A percentile compares a stretch with the other conserved stretches of the same genome.
Conservation (phyloP, 2,888 invertebrate genomes). For the Polydesmus complanatus region DNA sequence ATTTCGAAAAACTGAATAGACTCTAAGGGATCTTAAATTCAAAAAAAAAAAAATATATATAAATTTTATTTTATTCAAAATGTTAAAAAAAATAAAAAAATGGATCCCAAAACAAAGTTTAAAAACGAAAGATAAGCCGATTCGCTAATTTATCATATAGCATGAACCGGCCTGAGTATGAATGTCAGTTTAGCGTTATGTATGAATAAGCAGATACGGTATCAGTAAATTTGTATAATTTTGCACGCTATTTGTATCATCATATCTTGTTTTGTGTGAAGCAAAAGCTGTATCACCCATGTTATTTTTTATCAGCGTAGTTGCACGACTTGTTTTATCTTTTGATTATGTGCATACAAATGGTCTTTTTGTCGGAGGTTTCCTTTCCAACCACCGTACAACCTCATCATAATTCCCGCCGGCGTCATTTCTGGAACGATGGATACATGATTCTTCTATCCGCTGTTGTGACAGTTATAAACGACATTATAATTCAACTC, state of each 20-base stretch:
- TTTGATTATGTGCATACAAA: background rate
- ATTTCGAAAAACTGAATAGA: no score
- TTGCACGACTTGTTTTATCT: background rate
- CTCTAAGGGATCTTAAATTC: no score
- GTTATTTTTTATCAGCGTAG: background rate
- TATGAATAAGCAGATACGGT: no score
- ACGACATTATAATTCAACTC: background rate
- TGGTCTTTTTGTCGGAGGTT: background rate
- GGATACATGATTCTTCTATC: background rate
- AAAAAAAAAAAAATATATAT: no score
- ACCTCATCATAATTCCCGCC: background rate
- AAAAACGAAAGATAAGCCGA: no score
- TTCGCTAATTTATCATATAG: no score
- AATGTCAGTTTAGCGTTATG: no score
- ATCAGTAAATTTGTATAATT: background rate
- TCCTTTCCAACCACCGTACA: background rate
- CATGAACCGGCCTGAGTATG: no score
- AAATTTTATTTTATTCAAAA: no score
- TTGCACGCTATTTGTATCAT: background rate
- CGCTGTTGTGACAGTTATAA: background rate
- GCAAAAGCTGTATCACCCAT: background rate
- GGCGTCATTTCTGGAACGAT: background rate
- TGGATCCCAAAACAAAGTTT: no score
- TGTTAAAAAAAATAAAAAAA: no score
- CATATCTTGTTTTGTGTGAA: background rate